Percentiles rank a stretch among this genome's conserved stretches.
Evolutionary conservation across 2,888 invertebrate genomes (phyloP).

Genomic region (Alsophila aescularia): DNA sequence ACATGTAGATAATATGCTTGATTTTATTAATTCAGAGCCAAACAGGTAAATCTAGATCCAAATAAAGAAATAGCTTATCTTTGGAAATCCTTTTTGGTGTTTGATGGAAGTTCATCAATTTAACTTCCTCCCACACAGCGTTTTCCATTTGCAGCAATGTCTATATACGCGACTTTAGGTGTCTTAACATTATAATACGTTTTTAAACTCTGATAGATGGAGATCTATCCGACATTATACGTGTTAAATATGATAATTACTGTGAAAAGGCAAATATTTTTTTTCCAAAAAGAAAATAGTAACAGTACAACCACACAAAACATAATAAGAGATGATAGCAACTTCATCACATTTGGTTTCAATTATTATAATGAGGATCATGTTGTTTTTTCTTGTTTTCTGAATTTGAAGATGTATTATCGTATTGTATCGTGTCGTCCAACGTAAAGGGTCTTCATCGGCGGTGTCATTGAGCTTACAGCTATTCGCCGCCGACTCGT

Average conservation of each 20-base stretch:
- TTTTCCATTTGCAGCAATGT: background rate
- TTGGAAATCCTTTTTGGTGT: background rate
- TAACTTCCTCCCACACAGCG: background rate
- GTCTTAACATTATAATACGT: no score
- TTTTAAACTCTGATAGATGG: background rate
- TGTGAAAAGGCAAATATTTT: no score
- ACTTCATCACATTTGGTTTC: no score
- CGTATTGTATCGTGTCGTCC: constrained; percentile 37
- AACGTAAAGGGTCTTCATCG: constrained; percentile 38
- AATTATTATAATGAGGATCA: no score
- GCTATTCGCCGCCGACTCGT: constrained; percentile 61
- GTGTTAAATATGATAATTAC: background rate
- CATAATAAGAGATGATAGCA: no score
- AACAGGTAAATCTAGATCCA: background rate
- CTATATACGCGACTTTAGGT: background rate
- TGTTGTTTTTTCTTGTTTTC: no score
- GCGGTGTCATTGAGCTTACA: constrained; percentile 74
- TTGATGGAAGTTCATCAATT: constrained; percentile 3
- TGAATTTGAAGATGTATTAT: no score
- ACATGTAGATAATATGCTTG: background rate
- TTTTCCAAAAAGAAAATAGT: no score
- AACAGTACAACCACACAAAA: no score
- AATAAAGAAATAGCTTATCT: background rate
- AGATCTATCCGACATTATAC: background rate
- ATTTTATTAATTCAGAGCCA: background rate